Base-by-base conservation (phyloP, 2,113 vertebrate species). In the Tyto alba region DNA sequence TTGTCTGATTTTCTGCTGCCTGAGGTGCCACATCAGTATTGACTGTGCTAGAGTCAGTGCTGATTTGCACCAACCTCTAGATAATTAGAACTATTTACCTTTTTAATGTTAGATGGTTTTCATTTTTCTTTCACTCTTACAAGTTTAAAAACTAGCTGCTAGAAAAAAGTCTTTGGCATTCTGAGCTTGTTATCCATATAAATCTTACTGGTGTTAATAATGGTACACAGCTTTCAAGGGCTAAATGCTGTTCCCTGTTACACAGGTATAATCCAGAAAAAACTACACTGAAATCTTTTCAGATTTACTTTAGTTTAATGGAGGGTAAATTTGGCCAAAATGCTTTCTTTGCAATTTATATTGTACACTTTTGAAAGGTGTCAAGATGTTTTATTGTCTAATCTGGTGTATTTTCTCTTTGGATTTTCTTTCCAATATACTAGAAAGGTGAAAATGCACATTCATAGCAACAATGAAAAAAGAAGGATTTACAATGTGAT, bases 401-500 rank as follows among this genome's bases (percentile, higher is more conserved):
- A 83, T 75, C 36, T 74, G 29, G 4, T 60, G 34, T 30, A 41
- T 69, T 86, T 90, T 94, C 36, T 88, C 17, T 91, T 95, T 88
- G 32, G 3, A 13, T 93, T 96, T 95, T 68, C 66, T 82, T 93
- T 77, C 34, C 85, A 18, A 91, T 84, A 71, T 50, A 27, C 62
- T 96, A 99, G 99, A 73, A 99, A 97, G 89, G 98, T 99, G 71
- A 99, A 98, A 88, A 99, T 99, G 98, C 98, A 99, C 72, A 96
- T 99, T 96, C 93, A 99, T 78, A 99, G 93, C 47, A 97, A 97
- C 94, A 99, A 97, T 48, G 95, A 99, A 97, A 95, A 99, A 88
- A 98, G 98, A 56, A 98, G 99, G 95, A 99, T 99, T 97, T 99
- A 99, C 96, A 99, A 99, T 13, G 99, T 99, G 69, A 99, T 99